Evolutionary conservation across 2,113 vertebrate species (phyloP).

Genomic region (Anser cygnoides): DNA sequence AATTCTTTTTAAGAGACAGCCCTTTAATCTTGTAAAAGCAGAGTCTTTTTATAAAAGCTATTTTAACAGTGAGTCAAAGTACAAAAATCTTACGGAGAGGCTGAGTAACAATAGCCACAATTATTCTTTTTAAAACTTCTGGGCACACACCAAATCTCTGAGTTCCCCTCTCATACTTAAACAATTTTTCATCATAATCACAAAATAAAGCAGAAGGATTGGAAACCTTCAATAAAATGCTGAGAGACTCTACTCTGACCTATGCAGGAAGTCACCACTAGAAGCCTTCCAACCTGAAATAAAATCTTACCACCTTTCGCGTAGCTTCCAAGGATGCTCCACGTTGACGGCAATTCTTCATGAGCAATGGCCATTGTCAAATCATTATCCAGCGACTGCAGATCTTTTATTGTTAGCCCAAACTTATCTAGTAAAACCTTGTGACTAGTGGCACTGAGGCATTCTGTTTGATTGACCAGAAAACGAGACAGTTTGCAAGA

Average conservation of each 20-base stretch:
- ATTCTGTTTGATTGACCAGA: slow-evolving; percentile 71
- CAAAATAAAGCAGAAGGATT: not conserved
- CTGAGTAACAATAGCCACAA: not conserved
- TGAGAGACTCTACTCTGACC: not conserved
- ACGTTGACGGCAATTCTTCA: slow-evolving; percentile 78
- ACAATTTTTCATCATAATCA: not conserved
- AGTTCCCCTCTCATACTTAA: not conserved
- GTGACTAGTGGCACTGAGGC: slow-evolving; percentile 74
- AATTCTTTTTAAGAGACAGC: not conserved
- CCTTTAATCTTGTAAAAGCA: not conserved
- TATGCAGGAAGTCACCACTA: not conserved
- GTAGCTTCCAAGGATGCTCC: slow-evolving; percentile 75
- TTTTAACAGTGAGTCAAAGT: not conserved
- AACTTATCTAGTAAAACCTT: slow-evolving; percentile 78
- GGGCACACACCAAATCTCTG: not conserved
- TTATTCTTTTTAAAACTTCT: not conserved
- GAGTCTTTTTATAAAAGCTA: not conserved
- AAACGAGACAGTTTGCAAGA: slow-evolving; percentile 80
- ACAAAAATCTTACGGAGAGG: not conserved
- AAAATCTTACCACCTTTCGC: slow-evolving; percentile 67
- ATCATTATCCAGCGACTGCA: slow-evolving; percentile 77
- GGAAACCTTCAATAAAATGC: not conserved
- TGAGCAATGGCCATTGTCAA: slow-evolving; percentile 80
- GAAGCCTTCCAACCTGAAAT: not conserved
- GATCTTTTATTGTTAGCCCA: slow-evolving; percentile 56